Percentiles rank a stretch among this genome's conserved stretches.
These are phyloP conservation scores for Phorcus lineatus DNA, from an alignment of 2,888 invertebrate species.

Conservation along the genomic window DNA sequence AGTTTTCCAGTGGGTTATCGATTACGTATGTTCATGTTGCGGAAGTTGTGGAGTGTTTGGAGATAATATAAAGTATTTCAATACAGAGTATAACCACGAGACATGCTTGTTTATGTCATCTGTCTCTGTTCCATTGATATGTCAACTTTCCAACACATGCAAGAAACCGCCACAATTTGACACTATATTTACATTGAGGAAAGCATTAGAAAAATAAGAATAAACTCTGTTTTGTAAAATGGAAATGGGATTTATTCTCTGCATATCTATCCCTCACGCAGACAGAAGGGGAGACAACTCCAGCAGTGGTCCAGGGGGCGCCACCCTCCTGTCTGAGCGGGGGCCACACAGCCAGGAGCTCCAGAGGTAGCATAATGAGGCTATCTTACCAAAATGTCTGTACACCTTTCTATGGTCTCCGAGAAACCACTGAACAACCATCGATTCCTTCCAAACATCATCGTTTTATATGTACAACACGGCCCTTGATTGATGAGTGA, in stretches of 20 bases:
- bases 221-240: conserved; percentile 26
- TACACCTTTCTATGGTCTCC: conserved; percentile 11
- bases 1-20: background rate
- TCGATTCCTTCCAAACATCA: background rate
- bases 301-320: background rate
- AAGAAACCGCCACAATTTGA: too few species aligned
- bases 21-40: background rate
- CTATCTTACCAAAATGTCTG: conserved; percentile 17
- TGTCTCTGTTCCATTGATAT: too few species aligned
- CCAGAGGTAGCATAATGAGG: conserved; percentile 10
- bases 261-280: conserved; percentile 29
- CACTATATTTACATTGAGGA: background rate
- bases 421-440: background rate
- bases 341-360: conserved; percentile 10
- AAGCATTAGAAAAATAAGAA: conserved; percentile 9
- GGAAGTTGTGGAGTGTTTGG: too few species aligned
- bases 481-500: background rate
- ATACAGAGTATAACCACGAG: too few species aligned
- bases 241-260: conserved; percentile 49
- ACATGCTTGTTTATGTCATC: too few species aligned
- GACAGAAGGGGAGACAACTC: conserved; percentile 23
- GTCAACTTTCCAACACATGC: too few species aligned
- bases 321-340: background rate
- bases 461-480: background rate
- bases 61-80: too few species aligned